phyloP scores from a whole-genome alignment of 2,797 vertebrate species.

The Diceros bicornis region DNA sequence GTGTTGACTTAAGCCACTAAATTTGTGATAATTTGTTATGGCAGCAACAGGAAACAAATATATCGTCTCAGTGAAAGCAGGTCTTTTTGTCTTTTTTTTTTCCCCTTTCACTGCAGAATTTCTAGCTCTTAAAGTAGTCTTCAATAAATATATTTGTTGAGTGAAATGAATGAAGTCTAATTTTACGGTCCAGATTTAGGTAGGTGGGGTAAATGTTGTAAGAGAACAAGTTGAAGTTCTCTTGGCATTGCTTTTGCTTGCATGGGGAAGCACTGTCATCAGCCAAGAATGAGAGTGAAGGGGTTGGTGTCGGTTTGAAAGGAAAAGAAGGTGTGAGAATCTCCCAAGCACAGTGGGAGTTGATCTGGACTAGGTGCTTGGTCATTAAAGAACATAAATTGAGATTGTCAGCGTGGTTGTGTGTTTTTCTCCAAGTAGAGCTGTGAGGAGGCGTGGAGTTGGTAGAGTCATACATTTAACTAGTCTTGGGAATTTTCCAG shows the following conservation, averaged over 20 bases:
- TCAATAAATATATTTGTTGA: not conserved
- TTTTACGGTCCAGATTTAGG: not conserved
- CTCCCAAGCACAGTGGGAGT: not conserved
- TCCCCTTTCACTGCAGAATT: not conserved
- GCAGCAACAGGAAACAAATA: not conserved
- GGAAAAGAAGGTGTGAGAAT: not conserved
- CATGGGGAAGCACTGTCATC: accelerated
- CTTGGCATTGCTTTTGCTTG: not conserved
- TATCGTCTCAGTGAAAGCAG: not conserved
- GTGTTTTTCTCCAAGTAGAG: not conserved
- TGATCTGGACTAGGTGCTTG: not conserved
- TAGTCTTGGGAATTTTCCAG: not conserved
- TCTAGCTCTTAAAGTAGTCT: not conserved
- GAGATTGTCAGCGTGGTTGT: not conserved
- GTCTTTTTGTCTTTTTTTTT: not conserved
- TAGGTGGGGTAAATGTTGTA: not conserved
- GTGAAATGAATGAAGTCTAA: not conserved
- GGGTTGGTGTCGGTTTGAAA: not conserved
- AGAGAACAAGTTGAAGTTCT: not conserved
- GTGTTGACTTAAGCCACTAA: not conserved
- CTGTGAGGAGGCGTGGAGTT: not conserved
- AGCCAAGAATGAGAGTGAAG: not conserved
- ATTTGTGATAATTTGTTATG: not conserved
- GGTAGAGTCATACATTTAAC: not conserved
- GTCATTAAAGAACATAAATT: not conserved